These are phyloP conservation scores for Nemotelus pantherinus DNA, from an alignment of 2,888 invertebrate genomes.

Conservation along the genomic window DNA sequence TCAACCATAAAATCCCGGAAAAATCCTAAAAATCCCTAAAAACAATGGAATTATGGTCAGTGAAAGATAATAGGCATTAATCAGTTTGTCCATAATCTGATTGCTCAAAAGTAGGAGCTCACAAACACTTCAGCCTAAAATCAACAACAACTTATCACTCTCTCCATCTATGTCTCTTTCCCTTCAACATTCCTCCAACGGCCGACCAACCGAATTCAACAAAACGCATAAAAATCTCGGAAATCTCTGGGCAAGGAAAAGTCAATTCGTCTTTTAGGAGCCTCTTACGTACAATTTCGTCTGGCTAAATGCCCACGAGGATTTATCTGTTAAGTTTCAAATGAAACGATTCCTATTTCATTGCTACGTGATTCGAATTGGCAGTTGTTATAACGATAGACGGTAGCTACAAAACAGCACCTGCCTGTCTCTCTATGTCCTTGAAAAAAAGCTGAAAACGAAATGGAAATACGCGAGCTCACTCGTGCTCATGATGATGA, in stretches of 20 bases:
- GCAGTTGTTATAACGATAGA: neutral
- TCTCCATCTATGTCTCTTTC: neutral
- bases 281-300: neutral
- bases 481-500: too few relatives aligned
- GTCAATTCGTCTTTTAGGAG: conserved; percentile 6
- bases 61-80: too few relatives aligned
- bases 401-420: too few relatives aligned
- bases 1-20: too few relatives aligned
- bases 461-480: too few relatives aligned
- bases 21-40: too few relatives aligned
- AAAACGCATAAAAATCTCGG: neutral
- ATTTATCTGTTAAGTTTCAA: conserved; percentile 19
- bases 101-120: too few relatives aligned
- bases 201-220: neutral
- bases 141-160: neutral
- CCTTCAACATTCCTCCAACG: neutral
- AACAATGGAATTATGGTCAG: too few relatives aligned
- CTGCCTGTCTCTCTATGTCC: too few relatives aligned
- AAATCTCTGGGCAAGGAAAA: neutral
- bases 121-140: neutral
- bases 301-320: neutral
- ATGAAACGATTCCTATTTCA: conserved; percentile 32
- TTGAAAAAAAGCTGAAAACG: too few relatives aligned
- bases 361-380: conserved; percentile 37
- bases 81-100: too few relatives aligned